These are phyloP conservation scores for Chelonus formosanus DNA, from an alignment of 2,888 invertebrate species.

Conservation along the genomic window DNA sequence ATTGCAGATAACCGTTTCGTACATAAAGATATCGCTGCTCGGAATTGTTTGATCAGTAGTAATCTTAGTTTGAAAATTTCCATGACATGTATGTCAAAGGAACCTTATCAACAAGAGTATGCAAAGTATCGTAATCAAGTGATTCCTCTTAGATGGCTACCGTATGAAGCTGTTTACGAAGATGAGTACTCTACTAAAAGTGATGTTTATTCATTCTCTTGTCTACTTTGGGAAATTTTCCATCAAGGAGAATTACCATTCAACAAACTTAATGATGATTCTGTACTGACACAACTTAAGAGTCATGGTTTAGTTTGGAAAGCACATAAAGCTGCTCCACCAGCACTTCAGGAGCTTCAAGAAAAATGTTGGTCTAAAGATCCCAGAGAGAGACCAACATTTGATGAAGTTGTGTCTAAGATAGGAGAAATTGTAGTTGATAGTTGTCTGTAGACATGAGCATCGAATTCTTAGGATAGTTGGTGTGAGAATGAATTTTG, in stretches of 20 bases:
- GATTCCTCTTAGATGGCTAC: slow-evolving; percentile 90
- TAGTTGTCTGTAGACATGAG: slow-evolving; percentile 51
- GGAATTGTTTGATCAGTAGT: slow-evolving; percentile 89
- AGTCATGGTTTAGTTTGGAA: slow-evolving; percentile 75
- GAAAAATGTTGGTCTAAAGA: slow-evolving; percentile 74
- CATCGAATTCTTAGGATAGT: neutral
- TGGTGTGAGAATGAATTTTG: neutral
- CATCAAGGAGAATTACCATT: slow-evolving; percentile 81
- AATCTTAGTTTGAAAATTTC: slow-evolving; percentile 85
- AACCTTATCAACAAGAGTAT: slow-evolving; percentile 91
- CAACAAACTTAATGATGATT: slow-evolving; percentile 78
- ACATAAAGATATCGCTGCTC: slow-evolving; percentile 91
- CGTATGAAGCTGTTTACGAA: slow-evolving; percentile 87
- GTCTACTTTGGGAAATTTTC: slow-evolving; percentile 90
- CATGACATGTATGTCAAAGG: slow-evolving; percentile 79
- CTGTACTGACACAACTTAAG: slow-evolving; percentile 74
- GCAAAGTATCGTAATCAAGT: slow-evolving; percentile 84
- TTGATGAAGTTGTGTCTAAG: slow-evolving; percentile 70
- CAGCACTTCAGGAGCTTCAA: slow-evolving; percentile 71
- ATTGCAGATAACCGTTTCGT: slow-evolving; percentile 78
- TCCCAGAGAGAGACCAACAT: slow-evolving; percentile 76
- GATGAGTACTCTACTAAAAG: slow-evolving; percentile 92
- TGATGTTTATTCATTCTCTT: slow-evolving; percentile 91
- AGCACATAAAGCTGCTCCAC: slow-evolving; percentile 72
- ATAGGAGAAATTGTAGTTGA: slow-evolving; percentile 66